A percentile compares a stretch with the other conserved stretches of the same genome.
phyloP scores from a whole-genome alignment of 2,797 vertebrate species.

The Iguana delicatissima region DNA sequence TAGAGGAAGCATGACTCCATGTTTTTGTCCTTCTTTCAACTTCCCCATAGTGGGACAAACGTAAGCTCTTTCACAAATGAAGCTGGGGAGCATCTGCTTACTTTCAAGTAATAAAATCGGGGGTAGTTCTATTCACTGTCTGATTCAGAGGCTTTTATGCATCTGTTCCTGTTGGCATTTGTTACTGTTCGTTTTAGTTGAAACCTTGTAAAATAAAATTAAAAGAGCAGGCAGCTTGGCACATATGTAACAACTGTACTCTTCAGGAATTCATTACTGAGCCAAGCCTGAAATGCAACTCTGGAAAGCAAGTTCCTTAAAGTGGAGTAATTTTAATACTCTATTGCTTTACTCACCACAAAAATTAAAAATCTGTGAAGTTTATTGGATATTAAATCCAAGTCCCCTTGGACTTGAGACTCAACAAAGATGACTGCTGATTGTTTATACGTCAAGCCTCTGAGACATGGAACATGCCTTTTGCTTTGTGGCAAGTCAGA shows the following conservation, averaged over 20 bases:
- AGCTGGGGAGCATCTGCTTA: background rate
- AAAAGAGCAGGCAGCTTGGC: slow-evolving; percentile 13
- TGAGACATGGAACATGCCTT: slow-evolving; percentile 51
- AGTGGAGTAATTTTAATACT: slow-evolving; percentile 55
- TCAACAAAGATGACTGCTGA: slow-evolving; percentile 55
- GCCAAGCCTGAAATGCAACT: slow-evolving; percentile 45
- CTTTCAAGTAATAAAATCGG: slow-evolving; percentile 5
- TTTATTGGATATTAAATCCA: slow-evolving; percentile 59
- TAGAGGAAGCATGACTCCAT: background rate
- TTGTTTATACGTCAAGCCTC: slow-evolving; percentile 60
- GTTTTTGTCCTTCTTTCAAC: background rate
- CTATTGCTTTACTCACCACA: slow-evolving; percentile 55
- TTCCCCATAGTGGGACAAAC: background rate
- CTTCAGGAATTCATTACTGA: slow-evolving; percentile 23
- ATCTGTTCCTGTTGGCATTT: background rate
- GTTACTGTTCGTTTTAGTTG: slow-evolving; percentile 5
- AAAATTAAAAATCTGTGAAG: slow-evolving; percentile 62
- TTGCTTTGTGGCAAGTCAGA: slow-evolving; percentile 60
- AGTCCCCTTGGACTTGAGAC: slow-evolving; percentile 47
- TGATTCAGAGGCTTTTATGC: background rate
- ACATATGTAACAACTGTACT: slow-evolving; percentile 19
- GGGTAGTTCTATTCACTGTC: background rate
- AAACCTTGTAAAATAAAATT: slow-evolving; percentile 10
- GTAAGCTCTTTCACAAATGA: background rate
- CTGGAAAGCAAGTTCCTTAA: slow-evolving; percentile 47